Evolutionary conservation across 2,113 vertebrate species (phyloP).

Genomic region (Apus apus): DNA sequence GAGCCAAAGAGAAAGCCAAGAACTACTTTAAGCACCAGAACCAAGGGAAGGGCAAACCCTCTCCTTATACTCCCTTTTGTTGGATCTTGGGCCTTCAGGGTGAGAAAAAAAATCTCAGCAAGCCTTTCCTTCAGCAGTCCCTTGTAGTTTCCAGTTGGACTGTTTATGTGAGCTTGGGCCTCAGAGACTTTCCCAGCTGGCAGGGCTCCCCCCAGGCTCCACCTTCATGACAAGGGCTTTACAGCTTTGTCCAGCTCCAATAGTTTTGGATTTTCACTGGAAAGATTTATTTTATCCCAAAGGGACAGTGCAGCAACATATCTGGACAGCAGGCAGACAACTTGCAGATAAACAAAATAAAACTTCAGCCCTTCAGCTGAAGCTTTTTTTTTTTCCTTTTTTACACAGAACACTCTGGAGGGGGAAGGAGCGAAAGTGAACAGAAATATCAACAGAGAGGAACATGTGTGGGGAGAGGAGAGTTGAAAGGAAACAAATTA

Average conservation of each 20-base stretch:
- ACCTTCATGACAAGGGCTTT: neutral
- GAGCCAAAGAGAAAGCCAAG: neutral
- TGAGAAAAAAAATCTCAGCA: neutral
- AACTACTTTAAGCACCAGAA: neutral
- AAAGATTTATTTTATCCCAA: neutral
- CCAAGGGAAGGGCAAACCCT: neutral
- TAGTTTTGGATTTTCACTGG: neutral
- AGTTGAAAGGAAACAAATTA: slow-evolving; percentile 47
- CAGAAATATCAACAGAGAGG: neutral
- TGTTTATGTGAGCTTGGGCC: neutral
- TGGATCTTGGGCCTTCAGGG: neutral
- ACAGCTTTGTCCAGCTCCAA: neutral
- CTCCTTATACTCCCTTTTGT: neutral
- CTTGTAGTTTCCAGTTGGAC: neutral
- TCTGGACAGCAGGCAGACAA: neutral
- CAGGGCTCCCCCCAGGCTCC: neutral
- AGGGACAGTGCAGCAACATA: neutral
- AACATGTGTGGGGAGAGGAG: neutral
- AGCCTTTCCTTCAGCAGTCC: neutral
- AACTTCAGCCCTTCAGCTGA: neutral
- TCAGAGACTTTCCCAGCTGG: neutral
- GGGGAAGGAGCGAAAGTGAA: neutral
- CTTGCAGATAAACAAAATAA: slow-evolving; percentile 9
- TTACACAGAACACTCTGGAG: neutral
- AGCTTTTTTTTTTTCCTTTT: neutral